A percentile compares a stretch with the other conserved stretches of the same genome.
Conservation (phyloP, 2,888 invertebrate genomes). For the Hirtodrosophila alboralis region DNA sequence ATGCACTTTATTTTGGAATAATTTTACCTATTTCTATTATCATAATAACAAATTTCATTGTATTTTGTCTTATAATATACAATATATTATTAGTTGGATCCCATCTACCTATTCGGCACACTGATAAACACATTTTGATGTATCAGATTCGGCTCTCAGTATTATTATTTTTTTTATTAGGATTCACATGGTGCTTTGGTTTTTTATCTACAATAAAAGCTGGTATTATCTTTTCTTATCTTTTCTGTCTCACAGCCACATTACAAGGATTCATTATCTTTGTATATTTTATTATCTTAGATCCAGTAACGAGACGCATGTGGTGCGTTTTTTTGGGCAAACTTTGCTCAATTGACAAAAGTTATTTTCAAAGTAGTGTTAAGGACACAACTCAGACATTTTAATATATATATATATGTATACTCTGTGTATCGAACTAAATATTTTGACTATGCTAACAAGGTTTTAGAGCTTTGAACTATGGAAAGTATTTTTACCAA, state of each 20-base stretch:
- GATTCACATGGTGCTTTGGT: slow-evolving; percentile 87
- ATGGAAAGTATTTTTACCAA: too few species aligned
- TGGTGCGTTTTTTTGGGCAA: slow-evolving; percentile 81
- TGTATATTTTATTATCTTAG: slow-evolving; percentile 86
- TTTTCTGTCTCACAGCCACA: slow-evolving; percentile 87
- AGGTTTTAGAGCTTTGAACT: not conserved
- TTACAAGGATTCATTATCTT: slow-evolving; percentile 87
- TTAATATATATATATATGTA: too few species aligned
- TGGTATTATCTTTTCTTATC: slow-evolving; percentile 86
- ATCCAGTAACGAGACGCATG: slow-evolving; percentile 85
- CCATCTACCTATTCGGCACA: slow-evolving; percentile 85
- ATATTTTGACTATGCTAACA: not conserved
- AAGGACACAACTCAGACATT: slow-evolving; percentile 59
- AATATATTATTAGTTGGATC: slow-evolving; percentile 85
- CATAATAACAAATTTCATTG: slow-evolving; percentile 85
- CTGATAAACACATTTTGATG: slow-evolving; percentile 69
- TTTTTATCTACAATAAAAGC: slow-evolving; percentile 85
- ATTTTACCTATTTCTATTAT: slow-evolving; percentile 85
- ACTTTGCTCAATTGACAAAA: slow-evolving; percentile 39
- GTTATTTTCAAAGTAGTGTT: slow-evolving; percentile 37
- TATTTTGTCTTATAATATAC: slow-evolving; percentile 86
- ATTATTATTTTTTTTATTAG: slow-evolving; percentile 86
- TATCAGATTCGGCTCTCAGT: slow-evolving; percentile 86
- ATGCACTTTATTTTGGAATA: slow-evolving; percentile 85
- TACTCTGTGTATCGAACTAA: too few species aligned